phyloP scores from a whole-genome alignment of 2,888 invertebrate genomes.

The Papilio protenor region DNA sequence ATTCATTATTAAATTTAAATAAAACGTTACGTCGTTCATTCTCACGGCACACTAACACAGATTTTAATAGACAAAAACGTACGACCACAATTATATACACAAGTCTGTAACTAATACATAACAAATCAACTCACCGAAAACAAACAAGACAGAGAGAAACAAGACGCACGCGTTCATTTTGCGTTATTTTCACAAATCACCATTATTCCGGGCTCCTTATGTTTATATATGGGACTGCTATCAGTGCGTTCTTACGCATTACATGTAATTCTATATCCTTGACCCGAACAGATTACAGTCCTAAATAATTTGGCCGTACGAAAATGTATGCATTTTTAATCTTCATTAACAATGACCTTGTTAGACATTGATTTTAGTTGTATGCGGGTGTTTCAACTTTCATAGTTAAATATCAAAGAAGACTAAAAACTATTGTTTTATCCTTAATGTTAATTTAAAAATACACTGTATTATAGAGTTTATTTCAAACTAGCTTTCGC shows the following conservation, averaged over 20 bases:
- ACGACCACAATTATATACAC: background rate
- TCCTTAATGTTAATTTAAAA: too few species aligned
- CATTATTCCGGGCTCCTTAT: slow-evolving; percentile 55
- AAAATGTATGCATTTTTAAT: background rate
- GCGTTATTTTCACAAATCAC: slow-evolving; percentile 61
- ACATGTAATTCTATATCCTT: slow-evolving; percentile 58
- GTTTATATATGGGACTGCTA: slow-evolving; percentile 74
- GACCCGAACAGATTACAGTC: slow-evolving; percentile 63
- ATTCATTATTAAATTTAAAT: background rate
- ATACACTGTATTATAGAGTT: too few species aligned
- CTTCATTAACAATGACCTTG: slow-evolving; percentile 2
- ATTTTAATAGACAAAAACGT: background rate
- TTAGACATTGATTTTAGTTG: background rate
- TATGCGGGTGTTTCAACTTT: background rate
- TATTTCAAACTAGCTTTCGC: too few species aligned
- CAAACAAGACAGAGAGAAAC: slow-evolving; percentile 49
- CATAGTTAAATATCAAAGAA: too few species aligned
- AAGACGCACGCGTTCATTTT: slow-evolving; percentile 66
- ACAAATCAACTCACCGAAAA: slow-evolving; percentile 52
- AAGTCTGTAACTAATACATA: background rate
- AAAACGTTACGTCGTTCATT: background rate
- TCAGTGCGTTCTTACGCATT: slow-evolving; percentile 59
- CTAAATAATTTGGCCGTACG: slow-evolving; percentile 42
- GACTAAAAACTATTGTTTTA: too few species aligned
- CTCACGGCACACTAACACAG: slow-evolving; percentile 4